Evolutionary conservation across 1,140 invertebrate species (phyloP), one percentile per base, ranked within the genome.

Genomic region (Maniola jurtina): DNA sequence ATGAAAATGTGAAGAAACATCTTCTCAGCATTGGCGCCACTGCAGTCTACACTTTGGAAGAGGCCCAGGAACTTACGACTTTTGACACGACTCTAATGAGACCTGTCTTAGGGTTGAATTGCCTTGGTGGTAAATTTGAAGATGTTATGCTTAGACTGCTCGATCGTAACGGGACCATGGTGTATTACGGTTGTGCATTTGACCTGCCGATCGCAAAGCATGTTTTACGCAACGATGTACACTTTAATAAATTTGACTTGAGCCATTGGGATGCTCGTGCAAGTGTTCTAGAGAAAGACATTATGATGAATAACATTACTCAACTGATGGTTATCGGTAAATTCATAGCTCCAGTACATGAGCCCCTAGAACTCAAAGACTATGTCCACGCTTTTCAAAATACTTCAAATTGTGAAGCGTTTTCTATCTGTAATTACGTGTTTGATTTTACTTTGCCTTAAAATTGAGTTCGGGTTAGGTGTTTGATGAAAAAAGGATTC

Each of bases 101-200:
- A 75, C 97, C 98, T 45, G 94, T 95, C 78, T 91, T 99, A 56
- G 98, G 95, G 5, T 90, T 99, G 8, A 99, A 99, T 88, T 98
- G 98, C 89, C 95, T 99, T 40, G 97, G 98, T 34, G 98, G 98
- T 2, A 94, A 96, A 84, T 96, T 93, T 89, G 95, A 96, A 40
- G 93, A 96, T n/a, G 96, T 98, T 75, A 89, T 99, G 65, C 80
- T 96, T 16, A 93, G 95, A 55, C 92, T 95, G 75, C 86, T 99
- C 47, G 93, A 91, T 14, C 82, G 94, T 48, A 91, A 93, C 71
- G 96, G 96, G 10, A 91, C 93, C 0, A 94, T 99, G 91, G 96
- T 99, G 1, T 99, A 98, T 50, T 99, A 99, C 90, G 98, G 98
- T 15, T 98, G 96, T 54, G 99, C 99, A 95, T 97, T 96, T 0